Evolutionary conservation across 2,113 vertebrate genomes (phyloP), one percentile per base, ranked within the genome.

Genomic region (Planiliza haematocheilus): DNA sequence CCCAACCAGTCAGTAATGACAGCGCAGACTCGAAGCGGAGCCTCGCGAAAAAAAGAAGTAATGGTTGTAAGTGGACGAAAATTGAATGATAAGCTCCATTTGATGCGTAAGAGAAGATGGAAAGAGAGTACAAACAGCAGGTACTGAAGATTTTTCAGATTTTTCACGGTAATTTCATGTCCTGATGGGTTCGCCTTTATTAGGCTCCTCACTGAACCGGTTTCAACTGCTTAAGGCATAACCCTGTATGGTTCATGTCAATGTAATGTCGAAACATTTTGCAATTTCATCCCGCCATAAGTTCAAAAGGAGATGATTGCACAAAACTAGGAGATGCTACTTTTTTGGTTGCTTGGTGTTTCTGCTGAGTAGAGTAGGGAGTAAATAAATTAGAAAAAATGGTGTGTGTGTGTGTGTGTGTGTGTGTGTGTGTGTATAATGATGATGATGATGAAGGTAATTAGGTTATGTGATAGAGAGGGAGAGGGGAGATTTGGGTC

Each of bases 31-130:
- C 37, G 58, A 82, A 74, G 79, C 73, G 65, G 24, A 74, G 38
- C 62, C 43, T 8, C 24, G 24, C 4, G 36, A 52, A 64, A 83
- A 61, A 34, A 51, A 50, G 43, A 14, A 49, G 46, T 71, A 73
- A 70, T 59, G 58, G 46, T 59, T 80, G 46, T 34, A 78, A 89
- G 85, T 74, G 34, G 72, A 70, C 48, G 43, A 83, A 81, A 84
- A 89, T 80, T 79, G 58, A 89, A 77, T 73, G 83, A 87, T 77
- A 79, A 82, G 68, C 64, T 70, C 41, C 55, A 85, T 79, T 82
- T 77, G 57, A 69, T 84, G 64, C 49, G 50, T 77, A 68, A 57
- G 74, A 68, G 21, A 77, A 52, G 55, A 69, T 68, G 46, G 12
- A 49, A 53, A 56, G 34, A 66, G 51, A 70, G 63, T 53, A 76